Evolutionary conservation across 2,888 invertebrate genomes (phyloP), one percentile per base, ranked within the genome.

Genomic region (Ochropleura leucogaster): DNA sequence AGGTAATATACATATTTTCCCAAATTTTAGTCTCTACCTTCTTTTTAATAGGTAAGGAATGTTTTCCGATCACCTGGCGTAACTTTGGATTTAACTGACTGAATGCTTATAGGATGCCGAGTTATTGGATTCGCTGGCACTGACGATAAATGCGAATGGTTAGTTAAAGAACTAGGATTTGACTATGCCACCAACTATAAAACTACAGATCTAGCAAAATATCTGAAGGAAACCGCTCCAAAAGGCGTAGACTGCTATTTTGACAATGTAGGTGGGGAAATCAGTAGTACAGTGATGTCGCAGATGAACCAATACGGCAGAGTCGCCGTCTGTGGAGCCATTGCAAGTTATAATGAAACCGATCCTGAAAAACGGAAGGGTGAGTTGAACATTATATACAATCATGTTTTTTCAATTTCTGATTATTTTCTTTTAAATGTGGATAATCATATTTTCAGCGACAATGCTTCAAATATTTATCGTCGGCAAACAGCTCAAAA

Each of bases 221-320:
- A 96, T 62, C 93, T 98, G 18, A 97, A 96, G 80, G 94, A 97
- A 90, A 95, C 93, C 70, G 98, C 98, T 16, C 98, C 98, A 0
- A 94, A 97, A n/a, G 98, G 98, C 4, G 93, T 98, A 0, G 98
- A 98, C 89, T 97, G 98, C 88, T 98, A 97, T 88, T 98, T 98
- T 89, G 98, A 98, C 90, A 98, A 98, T 91, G 98, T 98, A 42
- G 98, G 98, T 8, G 98, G 98, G 3, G 97, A 97, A 83, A 94
- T 97, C 10, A 97, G 97, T 62, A 96, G 96, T 77, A 93, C 90
- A 3, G 96, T 98, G 3, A 92, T 97, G 5, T 94, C 96, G 42
- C 97, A 97, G 84, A 98, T 98, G 98, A 97, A 97, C 76, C 78
- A 81, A 44, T 96, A 91, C 82, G 98, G 98, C 0, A 93, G 98